These are phyloP conservation scores for Helicoverpa assulta DNA, from an alignment of 2,888 invertebrate genomes.

Conservation along the genomic window DNA sequence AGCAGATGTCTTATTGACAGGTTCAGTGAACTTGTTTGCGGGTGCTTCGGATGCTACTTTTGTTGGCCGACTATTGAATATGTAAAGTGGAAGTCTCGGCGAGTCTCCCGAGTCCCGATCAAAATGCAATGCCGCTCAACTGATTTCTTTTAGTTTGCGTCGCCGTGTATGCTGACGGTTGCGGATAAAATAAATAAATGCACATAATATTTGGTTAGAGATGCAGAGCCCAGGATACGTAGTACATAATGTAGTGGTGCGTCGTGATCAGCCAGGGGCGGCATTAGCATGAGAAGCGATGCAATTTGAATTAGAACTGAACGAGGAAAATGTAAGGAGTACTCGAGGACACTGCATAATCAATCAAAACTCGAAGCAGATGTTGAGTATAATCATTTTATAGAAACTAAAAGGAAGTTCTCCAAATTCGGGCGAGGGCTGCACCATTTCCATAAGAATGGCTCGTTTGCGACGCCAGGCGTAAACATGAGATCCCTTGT, in stretches of 20 bases:
- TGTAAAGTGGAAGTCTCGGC: constrained; percentile 72
- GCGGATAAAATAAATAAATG: constrained; percentile 84
- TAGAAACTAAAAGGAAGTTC: constrained; percentile 68
- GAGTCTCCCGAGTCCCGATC: constrained; percentile 67
- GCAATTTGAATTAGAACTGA: constrained; percentile 74
- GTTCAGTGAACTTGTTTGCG: constrained; percentile 77
- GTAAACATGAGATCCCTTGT: constrained; percentile 65
- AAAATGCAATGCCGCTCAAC: constrained; percentile 68
- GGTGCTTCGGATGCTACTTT: constrained; percentile 67
- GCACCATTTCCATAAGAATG: constrained; percentile 80
- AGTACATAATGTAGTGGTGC: constrained; percentile 72
- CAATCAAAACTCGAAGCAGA: constrained; percentile 68
- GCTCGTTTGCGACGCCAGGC: constrained; percentile 71
- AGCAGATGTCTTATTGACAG: constrained; percentile 82
- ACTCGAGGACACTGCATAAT: constrained; percentile 65
- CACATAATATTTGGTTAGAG: constrained; percentile 87
- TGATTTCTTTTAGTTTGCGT: constrained; percentile 69
- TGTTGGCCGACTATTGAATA: constrained; percentile 72
- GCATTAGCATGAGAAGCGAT: constrained; percentile 84
- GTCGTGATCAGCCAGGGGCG: constrained; percentile 71
- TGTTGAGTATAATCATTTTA: constrained; percentile 61
- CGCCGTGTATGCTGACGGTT: constrained; percentile 69
- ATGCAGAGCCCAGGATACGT: constrained; percentile 73
- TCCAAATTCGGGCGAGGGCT: constrained; percentile 70
- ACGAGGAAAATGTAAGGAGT: constrained; percentile 59